Evolutionary conservation across 1,140 invertebrate genomes (phyloP).

Genomic region (Carposina sasakii): DNA sequence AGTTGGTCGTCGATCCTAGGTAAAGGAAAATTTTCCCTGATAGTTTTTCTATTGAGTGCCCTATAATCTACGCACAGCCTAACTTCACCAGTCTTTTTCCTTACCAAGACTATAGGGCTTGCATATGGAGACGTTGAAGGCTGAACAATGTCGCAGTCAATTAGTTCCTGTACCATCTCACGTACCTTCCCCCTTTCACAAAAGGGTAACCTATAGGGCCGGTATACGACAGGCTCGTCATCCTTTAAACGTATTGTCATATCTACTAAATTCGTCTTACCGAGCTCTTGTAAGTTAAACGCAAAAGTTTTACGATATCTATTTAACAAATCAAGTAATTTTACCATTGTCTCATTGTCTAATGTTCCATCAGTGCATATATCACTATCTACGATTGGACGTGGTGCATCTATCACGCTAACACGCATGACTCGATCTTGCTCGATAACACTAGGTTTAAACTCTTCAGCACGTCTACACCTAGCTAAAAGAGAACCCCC

Average conservation of each 20-base stretch:
- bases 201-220: slow-evolving; percentile 15
- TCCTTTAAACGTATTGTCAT: slow-evolving; percentile 23
- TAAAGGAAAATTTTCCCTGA: slow-evolving; percentile 46
- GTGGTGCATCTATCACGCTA: too few species aligned
- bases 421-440: too few species aligned
- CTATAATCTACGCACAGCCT: slow-evolving; percentile 4
- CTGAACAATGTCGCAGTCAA: slow-evolving; percentile 35
- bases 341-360: too few species aligned
- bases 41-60: slow-evolving; percentile 2
- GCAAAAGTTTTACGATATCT: slow-evolving; percentile 20
- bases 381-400: too few species aligned
- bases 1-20: slow-evolving; percentile 56
- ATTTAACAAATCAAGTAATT: background rate
- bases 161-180: background rate
- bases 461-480: too few species aligned
- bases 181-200: background rate
- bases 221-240: slow-evolving; percentile 21
- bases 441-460: too few species aligned
- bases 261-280: slow-evolving; percentile 7
- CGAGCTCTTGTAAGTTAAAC: slow-evolving; percentile 17
- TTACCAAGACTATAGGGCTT: slow-evolving; percentile 16
- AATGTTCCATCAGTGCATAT: too few species aligned
- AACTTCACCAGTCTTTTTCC: slow-evolving; percentile 19
- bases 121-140: slow-evolving; percentile 30
- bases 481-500: too few species aligned